These are phyloP conservation scores for Paedocypris micromegethes DNA, from an alignment of 2,797 vertebrate genomes.

Conservation along the genomic window DNA sequence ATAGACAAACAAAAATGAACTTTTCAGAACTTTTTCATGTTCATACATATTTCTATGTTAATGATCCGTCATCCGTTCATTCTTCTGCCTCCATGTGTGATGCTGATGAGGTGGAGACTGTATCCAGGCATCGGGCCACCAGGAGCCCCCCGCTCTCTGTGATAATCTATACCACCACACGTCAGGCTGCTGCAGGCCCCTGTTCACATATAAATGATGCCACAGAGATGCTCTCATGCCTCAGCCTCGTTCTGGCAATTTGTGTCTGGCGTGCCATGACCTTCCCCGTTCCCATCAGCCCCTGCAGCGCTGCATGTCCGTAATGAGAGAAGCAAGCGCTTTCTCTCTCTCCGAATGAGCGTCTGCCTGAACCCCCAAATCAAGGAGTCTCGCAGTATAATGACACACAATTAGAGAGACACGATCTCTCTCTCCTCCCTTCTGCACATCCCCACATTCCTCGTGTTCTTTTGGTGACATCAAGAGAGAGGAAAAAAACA, in stretches of 20 bases:
- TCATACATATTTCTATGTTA: no score
- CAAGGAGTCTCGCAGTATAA: conserved; percentile 11
- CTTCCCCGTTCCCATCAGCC: conserved; percentile 33
- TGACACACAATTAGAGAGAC: conserved; percentile 28
- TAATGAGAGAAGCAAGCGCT: conserved; percentile 36
- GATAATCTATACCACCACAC: conserved; percentile 24
- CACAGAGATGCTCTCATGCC: conserved; percentile 21
- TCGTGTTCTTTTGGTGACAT: conserved; percentile 10
- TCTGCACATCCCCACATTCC: conserved; percentile 11
- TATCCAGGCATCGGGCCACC: no score
- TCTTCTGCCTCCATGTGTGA: no score
- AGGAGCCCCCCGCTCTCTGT: background rate
- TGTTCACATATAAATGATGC: conserved; percentile 23
- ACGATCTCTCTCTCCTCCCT: background rate
- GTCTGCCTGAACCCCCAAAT: conserved; percentile 33
- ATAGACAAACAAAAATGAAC: no score
- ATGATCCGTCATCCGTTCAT: no score
- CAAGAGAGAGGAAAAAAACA: background rate
- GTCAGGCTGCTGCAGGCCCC: conserved; percentile 10
- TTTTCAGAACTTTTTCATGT: no score
- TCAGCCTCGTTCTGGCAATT: conserved; percentile 36
- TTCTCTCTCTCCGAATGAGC: conserved; percentile 29
- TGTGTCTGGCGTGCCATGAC: conserved; percentile 25
- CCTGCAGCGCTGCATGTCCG: conserved; percentile 31
- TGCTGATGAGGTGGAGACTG: no score